Conservation (phyloP, 2,888 invertebrate species). For the Morpho deidamia region DNA sequence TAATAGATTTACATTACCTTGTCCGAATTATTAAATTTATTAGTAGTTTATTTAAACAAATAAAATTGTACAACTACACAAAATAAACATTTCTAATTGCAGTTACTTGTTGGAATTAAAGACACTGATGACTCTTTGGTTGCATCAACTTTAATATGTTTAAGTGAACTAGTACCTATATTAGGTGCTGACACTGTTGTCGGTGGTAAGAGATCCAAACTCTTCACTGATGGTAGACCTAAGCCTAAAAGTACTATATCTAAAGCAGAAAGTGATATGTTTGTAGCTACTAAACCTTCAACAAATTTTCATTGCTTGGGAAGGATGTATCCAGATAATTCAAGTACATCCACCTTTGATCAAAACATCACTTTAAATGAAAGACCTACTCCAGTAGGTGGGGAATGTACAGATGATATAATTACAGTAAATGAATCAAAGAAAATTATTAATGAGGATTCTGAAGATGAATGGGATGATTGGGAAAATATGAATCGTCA, state of each 20-base stretch:
- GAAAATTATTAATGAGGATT: constrained; percentile 61
- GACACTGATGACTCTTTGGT: constrained; percentile 92
- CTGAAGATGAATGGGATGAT: constrained; percentile 89
- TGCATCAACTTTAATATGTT: constrained; percentile 86
- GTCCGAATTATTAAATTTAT: too few relatives aligned
- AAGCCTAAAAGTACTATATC: constrained; percentile 54
- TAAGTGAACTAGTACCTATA: constrained; percentile 91
- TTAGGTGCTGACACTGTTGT: constrained; percentile 92
- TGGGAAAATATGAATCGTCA: constrained; percentile 81
- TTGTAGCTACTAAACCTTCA: constrained; percentile 41
- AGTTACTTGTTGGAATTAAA: constrained; percentile 90
- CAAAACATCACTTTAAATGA: constrained; percentile 79
- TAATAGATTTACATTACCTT: too few relatives aligned
- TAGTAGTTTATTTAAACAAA: too few relatives aligned
- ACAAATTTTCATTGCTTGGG: constrained; percentile 56
- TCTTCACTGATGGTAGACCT: constrained; percentile 93
- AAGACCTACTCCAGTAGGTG: constrained; percentile 89
- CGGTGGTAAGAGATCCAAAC: constrained; percentile 87
- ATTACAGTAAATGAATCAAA: constrained; percentile 48
- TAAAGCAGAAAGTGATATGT: constrained; percentile 15
- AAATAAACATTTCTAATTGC: constrained; percentile 35
- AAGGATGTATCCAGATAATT: constrained; percentile 40
- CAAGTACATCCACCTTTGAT: constrained; percentile 45
- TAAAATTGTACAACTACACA: too few relatives aligned
- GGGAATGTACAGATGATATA: constrained; percentile 81